phyloP scores from a whole-genome alignment of 2,888 invertebrate species.

The Sussaba pulchella region DNA sequence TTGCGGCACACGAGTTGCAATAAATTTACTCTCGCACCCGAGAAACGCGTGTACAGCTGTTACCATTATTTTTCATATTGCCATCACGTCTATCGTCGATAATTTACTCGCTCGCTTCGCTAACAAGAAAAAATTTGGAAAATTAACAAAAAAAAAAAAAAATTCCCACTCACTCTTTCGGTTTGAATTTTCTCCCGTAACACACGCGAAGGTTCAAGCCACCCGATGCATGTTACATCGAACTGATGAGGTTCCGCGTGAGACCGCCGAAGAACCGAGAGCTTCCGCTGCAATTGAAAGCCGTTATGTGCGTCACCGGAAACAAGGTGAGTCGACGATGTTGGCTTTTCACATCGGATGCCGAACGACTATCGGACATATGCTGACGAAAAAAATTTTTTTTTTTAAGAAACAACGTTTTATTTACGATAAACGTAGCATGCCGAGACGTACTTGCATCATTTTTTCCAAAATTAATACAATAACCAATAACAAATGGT shows the following conservation, averaged over 20 bases:
- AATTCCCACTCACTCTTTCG: slow-evolving; percentile 23
- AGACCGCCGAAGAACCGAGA: slow-evolving; percentile 98
- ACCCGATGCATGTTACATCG: slow-evolving; percentile 98
- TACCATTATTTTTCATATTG: slow-evolving; percentile 1
- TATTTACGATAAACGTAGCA: too few relatives aligned
- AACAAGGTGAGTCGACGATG: slow-evolving; percentile 87
- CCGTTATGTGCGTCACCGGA: slow-evolving; percentile 94
- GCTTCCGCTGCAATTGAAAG: slow-evolving; percentile 97
- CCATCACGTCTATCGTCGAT: not conserved
- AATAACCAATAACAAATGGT: too few relatives aligned
- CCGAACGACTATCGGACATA: not conserved
- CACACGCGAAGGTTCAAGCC: slow-evolving; percentile 92
- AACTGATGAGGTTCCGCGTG: slow-evolving; percentile 97
- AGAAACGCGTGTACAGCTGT: slow-evolving; percentile 20
- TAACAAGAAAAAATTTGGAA: too few relatives aligned
- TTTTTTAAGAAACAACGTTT: too few relatives aligned
- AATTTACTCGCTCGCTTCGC: slow-evolving; percentile 15
- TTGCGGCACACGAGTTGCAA: not conserved
- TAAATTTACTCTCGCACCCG: slow-evolving; percentile 15
- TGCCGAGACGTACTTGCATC: too few relatives aligned
- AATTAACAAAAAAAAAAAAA: not conserved
- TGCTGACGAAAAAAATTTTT: not conserved
- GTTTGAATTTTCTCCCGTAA: slow-evolving; percentile 63
- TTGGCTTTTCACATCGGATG: not conserved
- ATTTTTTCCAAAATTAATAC: too few relatives aligned